Evolutionary conservation across 2,797 vertebrate species (phyloP).

Genomic region (Liparis tanakae): DNA sequence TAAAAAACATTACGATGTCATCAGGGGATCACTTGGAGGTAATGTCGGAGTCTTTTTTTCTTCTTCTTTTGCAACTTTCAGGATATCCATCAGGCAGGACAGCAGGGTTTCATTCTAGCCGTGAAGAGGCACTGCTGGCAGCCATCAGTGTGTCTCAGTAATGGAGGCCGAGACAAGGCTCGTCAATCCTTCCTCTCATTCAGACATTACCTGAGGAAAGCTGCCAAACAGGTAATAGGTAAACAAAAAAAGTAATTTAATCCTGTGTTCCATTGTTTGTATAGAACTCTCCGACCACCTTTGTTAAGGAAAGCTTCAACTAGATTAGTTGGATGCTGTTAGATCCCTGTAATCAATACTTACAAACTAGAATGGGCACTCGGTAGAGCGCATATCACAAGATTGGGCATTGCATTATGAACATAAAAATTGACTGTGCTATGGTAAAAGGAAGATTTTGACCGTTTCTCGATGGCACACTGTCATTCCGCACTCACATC

Average conservation of each 20-base stretch:
- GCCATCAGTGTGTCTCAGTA: slow-evolving; percentile 54
- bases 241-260: slow-evolving; percentile 58
- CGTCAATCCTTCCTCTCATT: slow-evolving; percentile 49
- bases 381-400: too few relatives aligned
- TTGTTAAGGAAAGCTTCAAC: slow-evolving; percentile 16
- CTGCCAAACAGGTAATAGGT: slow-evolving; percentile 28
- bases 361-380: too few relatives aligned
- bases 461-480: too few relatives aligned
- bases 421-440: too few relatives aligned
- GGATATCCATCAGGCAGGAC: slow-evolving; percentile 35
- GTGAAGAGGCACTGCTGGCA: slow-evolving; percentile 49
- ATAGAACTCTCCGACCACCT: background rate
- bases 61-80: slow-evolving; percentile 18
- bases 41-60: slow-evolving; percentile 11
- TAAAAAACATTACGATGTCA: slow-evolving; percentile 3
- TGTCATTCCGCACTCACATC: too few relatives aligned
- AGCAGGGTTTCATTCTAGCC: slow-evolving; percentile 44
- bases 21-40: background rate
- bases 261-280: slow-evolving; percentile 32
- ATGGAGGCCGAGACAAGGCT: slow-evolving; percentile 60
- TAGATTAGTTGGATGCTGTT: slow-evolving; percentile 30
- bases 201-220: slow-evolving; percentile 57
- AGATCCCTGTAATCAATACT: slow-evolving; percentile 25
- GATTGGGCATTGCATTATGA: too few relatives aligned
- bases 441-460: too few relatives aligned